Evolutionary conservation across 2,888 invertebrate species (phyloP).

Genomic region (Deroplatys truncata): DNA sequence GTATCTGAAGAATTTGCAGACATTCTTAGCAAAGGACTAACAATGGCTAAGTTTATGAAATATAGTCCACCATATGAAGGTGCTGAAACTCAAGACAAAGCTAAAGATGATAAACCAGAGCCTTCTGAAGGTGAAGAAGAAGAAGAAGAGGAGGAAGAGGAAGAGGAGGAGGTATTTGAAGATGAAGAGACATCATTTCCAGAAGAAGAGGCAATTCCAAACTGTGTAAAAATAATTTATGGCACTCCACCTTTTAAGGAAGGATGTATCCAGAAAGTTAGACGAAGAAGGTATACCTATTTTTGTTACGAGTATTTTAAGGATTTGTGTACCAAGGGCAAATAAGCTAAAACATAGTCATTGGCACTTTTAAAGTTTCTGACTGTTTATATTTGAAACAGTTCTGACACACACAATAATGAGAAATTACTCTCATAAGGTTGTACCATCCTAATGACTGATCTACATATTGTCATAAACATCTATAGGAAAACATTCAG

Average conservation of each 20-base stretch:
- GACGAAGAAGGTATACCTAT: conserved; percentile 25
- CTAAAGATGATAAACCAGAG: conserved; percentile 33
- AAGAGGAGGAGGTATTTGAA: neutral
- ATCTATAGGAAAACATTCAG: no score
- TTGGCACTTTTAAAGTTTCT: no score
- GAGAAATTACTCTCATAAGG: no score
- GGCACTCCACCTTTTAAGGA: conserved; percentile 38
- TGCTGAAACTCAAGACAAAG: conserved; percentile 28
- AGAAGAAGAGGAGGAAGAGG: neutral
- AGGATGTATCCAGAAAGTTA: neutral
- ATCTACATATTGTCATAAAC: no score
- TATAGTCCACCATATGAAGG: conserved; percentile 25
- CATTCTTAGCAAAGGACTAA: conserved; percentile 27
- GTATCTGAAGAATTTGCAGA: conserved; percentile 30
- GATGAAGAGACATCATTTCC: no score
- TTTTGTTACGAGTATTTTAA: neutral
- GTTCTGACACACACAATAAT: no score
- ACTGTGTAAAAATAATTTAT: conserved; percentile 3
- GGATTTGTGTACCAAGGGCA: no score
- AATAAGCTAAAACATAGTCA: no score
- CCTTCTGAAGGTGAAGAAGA: neutral
- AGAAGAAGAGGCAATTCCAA: neutral
- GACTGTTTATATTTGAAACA: no score
- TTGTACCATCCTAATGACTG: no score
- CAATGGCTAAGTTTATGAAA: conserved; percentile 33